Evolutionary conservation across 2,797 vertebrate species (phyloP).

Genomic region (Pangasius djambal): DNA sequence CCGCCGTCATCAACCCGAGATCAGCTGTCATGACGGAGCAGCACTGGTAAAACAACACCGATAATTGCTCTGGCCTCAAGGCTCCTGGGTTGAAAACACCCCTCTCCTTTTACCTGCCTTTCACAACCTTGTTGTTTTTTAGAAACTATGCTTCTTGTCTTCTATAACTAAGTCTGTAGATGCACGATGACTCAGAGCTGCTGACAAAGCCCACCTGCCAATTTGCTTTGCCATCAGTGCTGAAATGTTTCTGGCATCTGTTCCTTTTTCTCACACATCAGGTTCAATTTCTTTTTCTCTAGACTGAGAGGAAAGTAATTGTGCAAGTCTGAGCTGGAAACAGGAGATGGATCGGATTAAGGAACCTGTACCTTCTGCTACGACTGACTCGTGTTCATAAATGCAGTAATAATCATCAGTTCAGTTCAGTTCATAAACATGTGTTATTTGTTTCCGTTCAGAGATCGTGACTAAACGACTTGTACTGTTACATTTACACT

Average conservation of each 20-base stretch:
- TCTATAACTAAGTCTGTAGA: background rate
- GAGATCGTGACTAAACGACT: background rate
- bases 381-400: background rate
- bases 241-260: conserved; percentile 24
- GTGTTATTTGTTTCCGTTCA: background rate
- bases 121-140: conserved; percentile 12
- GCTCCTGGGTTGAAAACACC: conserved; percentile 36
- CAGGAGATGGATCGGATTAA: background rate
- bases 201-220: conserved; percentile 40
- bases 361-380: conserved; percentile 14
- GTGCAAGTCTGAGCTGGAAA: background rate
- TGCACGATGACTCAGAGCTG: conserved; percentile 27
- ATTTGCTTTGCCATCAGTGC: conserved; percentile 22
- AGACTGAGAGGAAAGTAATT: background rate
- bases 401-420: background rate
- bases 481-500: background rate
- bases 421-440: background rate
- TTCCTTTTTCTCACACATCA: conserved; percentile 13
- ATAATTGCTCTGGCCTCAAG: conserved; percentile 49
- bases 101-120: conserved; percentile 49
- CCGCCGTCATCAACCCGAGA: conserved; percentile 49
- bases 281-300: conserved; percentile 8
- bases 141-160: background rate
- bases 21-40: conserved; percentile 37
- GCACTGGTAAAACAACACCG: conserved; percentile 40